Evolutionary conservation across 2,113 vertebrate genomes (phyloP).

Genomic region (Rhineura floridana): DNA sequence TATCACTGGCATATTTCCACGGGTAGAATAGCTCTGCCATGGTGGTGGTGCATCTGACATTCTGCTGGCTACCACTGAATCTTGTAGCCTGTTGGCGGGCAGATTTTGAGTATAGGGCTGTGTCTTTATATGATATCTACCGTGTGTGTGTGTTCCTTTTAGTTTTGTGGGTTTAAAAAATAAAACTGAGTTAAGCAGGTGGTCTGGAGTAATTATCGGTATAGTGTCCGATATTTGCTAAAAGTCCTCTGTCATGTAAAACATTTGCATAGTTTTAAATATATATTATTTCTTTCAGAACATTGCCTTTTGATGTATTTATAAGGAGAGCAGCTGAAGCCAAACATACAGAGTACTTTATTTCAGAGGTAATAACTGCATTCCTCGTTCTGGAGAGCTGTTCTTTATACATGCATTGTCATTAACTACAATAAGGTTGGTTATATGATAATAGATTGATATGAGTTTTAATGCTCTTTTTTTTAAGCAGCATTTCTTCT

Average conservation of each 20-base stretch:
- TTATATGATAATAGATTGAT: neutral
- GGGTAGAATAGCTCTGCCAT: too few relatives aligned
- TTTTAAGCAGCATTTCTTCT: neutral
- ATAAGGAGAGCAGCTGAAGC: slow-evolving; percentile 88
- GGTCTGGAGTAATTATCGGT: neutral
- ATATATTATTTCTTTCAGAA: slow-evolving; percentile 78
- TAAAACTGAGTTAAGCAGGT: neutral
- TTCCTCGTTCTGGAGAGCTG: neutral
- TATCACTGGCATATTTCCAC: too few relatives aligned
- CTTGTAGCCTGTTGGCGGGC: too few relatives aligned
- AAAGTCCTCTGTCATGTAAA: neutral
- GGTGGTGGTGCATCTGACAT: too few relatives aligned
- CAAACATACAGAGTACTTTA: slow-evolving; percentile 88
- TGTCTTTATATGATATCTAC: too few relatives aligned
- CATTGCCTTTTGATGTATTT: slow-evolving; percentile 88
- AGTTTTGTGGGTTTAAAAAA: neutral
- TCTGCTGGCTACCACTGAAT: too few relatives aligned
- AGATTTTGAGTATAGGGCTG: too few relatives aligned
- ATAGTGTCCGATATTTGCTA: neutral
- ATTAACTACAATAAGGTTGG: slow-evolving; percentile 6
- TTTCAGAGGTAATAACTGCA: slow-evolving; percentile 82
- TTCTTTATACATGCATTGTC: neutral
- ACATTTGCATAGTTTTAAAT: neutral
- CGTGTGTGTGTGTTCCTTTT: too few relatives aligned
- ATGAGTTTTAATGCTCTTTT: neutral